phyloP scores from a whole-genome alignment of 2,888 invertebrate species.

The Eupithecia vulgata region DNA sequence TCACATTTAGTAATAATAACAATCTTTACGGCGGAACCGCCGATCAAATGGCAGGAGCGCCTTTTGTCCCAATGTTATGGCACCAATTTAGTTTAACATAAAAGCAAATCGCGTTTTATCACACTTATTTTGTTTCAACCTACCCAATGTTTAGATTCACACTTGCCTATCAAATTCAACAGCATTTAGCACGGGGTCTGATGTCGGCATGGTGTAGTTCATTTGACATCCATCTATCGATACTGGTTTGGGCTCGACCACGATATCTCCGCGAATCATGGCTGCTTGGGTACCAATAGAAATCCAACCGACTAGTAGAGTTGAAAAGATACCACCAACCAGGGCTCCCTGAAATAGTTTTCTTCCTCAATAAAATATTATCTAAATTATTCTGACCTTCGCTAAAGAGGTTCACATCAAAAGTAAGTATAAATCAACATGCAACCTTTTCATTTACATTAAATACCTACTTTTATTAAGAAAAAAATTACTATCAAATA shows the following conservation, averaged over 20 bases:
- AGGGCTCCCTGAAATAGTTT: constrained; percentile 83
- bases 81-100: not conserved
- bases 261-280: constrained; percentile 85
- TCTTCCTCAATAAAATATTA: not conserved
- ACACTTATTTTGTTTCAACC: not conserved
- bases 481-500: too few relatives aligned
- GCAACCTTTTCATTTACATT: not conserved
- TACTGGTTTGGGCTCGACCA: constrained; percentile 85
- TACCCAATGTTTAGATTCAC: not conserved
- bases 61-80: not conserved
- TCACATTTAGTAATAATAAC: not conserved
- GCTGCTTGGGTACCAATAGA: constrained; percentile 88
- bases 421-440: not conserved
- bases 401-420: not conserved
- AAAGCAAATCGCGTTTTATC: not conserved
- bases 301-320: constrained; percentile 87
- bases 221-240: constrained; percentile 82
- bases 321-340: constrained; percentile 85
- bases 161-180: constrained; percentile 68
- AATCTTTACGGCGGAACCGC: not conserved
- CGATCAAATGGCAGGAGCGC: not conserved
- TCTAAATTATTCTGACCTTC: not conserved
- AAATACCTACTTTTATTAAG: too few relatives aligned
- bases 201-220: constrained; percentile 57
- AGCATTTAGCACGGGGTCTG: constrained; percentile 29